Percentiles rank a stretch among this genome's conserved stretches.
These are phyloP conservation scores for Mystacornis crossleyi DNA, from an alignment of 2,113 vertebrate species.

Conservation along the genomic window DNA sequence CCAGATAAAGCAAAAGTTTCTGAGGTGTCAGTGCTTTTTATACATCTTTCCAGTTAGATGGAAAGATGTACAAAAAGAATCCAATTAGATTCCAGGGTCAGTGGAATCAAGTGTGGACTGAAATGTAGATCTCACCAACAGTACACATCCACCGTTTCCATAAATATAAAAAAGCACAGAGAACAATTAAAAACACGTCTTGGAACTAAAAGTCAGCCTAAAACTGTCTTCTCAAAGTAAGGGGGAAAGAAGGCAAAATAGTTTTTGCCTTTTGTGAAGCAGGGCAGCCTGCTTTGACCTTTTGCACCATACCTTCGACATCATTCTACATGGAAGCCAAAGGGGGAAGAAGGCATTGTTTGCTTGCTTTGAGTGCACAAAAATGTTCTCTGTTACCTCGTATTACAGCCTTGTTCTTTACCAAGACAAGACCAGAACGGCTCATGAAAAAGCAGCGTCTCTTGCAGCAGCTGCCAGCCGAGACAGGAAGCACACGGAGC, in stretches of 20 bases:
- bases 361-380: not conserved
- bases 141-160: not conserved
- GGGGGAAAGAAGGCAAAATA: not conserved
- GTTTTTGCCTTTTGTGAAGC: not conserved
- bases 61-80: no score
- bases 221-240: not conserved
- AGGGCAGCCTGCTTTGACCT: not conserved
- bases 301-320: not conserved
- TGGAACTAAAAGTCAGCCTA: not conserved
- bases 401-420: not conserved
- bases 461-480: not conserved
- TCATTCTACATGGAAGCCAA: not conserved
- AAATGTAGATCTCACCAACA: not conserved
- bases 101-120: not conserved
- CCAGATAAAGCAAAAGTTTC: conserved; percentile 27
- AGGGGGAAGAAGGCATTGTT: not conserved
- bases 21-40: conserved; percentile 8
- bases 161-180: not conserved
- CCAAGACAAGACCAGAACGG: not conserved
- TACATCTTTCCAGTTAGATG: not conserved
- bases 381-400: not conserved
- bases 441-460: not conserved
- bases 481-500: not conserved
- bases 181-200: not conserved
- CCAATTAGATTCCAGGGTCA: not conserved